phyloP scores from a whole-genome alignment of 2,113 vertebrate species.

The Oncorhynchus gorbuscha region DNA sequence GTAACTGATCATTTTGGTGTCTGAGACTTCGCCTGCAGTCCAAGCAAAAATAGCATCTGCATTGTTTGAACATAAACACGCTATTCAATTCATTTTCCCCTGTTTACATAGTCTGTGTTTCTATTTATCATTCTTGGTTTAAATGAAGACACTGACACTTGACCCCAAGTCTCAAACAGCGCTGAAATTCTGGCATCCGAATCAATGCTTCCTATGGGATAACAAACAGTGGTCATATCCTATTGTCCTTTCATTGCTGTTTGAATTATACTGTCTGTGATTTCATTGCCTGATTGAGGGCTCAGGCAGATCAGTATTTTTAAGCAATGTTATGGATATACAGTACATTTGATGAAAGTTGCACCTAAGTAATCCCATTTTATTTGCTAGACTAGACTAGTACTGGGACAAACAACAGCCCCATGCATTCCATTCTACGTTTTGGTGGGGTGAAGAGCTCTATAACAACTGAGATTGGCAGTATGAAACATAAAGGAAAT shows the following conservation, averaged over 20 bases:
- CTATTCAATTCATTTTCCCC: background rate
- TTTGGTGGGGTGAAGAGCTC: conserved; percentile 41
- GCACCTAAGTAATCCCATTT: conserved; percentile 17
- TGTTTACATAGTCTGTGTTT: no score
- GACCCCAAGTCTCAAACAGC: background rate
- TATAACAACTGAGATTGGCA: conserved; percentile 45
- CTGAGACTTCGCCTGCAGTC: background rate
- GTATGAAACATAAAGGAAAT: background rate
- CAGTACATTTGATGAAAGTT: conserved; percentile 8
- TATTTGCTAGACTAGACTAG: conserved; percentile 10
- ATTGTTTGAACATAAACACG: background rate
- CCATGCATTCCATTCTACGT: conserved; percentile 5
- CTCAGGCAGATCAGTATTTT: background rate
- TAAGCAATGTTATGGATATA: background rate
- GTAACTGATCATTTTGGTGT: background rate
- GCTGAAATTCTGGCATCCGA: background rate
- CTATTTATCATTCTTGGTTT: no score
- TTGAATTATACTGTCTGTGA: background rate
- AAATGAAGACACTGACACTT: background rate
- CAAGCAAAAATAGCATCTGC: background rate
- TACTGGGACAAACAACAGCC: conserved; percentile 3
- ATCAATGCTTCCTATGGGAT: background rate
- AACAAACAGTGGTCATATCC: background rate
- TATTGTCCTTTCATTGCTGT: background rate
- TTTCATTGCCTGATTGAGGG: conserved; percentile 3